Conservation (phyloP, 2,888 invertebrate genomes). For the Euproctis similis region DNA sequence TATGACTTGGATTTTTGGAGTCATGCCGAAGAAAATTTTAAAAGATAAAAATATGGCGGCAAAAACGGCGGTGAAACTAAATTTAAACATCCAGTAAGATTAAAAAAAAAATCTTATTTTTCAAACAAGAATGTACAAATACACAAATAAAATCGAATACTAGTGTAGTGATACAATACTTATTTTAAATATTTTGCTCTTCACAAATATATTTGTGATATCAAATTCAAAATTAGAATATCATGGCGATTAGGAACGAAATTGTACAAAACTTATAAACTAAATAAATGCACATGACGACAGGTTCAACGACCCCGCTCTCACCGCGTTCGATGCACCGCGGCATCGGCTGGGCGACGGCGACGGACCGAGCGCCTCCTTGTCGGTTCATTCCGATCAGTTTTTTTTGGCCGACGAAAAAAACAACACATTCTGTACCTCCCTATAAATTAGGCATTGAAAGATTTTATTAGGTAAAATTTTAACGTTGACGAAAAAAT, state of each 20-base stretch:
- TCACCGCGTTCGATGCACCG: constrained; percentile 69
- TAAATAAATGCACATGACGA: constrained; percentile 67
- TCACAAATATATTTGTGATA: no score
- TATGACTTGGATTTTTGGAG: no score
- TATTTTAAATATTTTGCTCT: constrained; percentile 14
- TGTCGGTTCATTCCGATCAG: constrained; percentile 24
- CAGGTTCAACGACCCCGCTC: constrained; percentile 65
- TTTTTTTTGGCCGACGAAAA: constrained; percentile 30
- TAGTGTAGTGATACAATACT: constrained; percentile 16
- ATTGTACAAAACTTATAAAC: constrained; percentile 42
- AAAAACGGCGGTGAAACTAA: no score
- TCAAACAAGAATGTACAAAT: no score
- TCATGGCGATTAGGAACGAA: constrained; percentile 37
- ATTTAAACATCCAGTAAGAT: no score
- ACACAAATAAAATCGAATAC: no score
- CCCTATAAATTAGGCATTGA: constrained; percentile 22
- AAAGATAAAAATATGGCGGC: no score
- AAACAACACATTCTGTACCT: no score
- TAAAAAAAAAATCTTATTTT: no score
- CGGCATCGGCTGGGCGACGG: no score
- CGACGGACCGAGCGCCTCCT: constrained; percentile 39
- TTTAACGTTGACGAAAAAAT: constrained; percentile 24
- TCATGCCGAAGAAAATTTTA: no score
- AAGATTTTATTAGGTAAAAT: constrained; percentile 19
- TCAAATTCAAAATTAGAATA: no score